A percentile compares a stretch with the other conserved stretches of the same genome.
Conservation (phyloP, 2,113 vertebrate genomes). For the human (Homo sapiens) region GRCh38 chr2:181605501-181606000, state of each 20-base stretch:
- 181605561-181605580: background rate
- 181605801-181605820: background rate
- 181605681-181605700: background rate
- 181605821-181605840: background rate
- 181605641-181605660: background rate
- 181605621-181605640: background rate
- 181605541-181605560: background rate
- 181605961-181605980: background rate
- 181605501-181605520: background rate
- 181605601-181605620: background rate
- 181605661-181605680: background rate
- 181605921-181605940: background rate
- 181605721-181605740: background rate
- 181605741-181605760: background rate
- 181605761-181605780: background rate
- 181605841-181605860: background rate
- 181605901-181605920: background rate
- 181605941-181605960: background rate
- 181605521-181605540: background rate
- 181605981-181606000: background rate
- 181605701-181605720: background rate
- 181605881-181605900: background rate
- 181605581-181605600: background rate
- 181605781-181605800: background rate
- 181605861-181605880: background rate